Percentiles rank a stretch among this genome's conserved stretches.
Conservation (phyloP, 2,797 vertebrate genomes). For the Podarcis lilfordi region DNA sequence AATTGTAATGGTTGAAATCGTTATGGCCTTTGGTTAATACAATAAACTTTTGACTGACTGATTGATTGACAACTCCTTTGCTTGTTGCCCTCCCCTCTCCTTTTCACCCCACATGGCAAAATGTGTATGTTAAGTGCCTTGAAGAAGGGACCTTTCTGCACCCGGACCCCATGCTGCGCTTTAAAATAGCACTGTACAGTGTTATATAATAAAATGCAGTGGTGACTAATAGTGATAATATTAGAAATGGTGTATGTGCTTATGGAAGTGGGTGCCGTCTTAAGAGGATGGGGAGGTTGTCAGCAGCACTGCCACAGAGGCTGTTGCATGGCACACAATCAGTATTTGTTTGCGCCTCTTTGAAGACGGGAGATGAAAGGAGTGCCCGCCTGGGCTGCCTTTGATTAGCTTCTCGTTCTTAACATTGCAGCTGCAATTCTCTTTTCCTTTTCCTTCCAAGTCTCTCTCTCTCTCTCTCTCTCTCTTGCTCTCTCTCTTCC, state of each 20-base stretch:
- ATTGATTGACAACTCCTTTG: too few relatives aligned
- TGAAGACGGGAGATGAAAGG: conserved; percentile 92
- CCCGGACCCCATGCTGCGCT: background rate
- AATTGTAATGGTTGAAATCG: too few relatives aligned
- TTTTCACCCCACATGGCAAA: background rate
- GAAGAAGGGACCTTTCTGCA: background rate
- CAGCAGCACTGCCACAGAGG: conserved; percentile 53
- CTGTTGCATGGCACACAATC: conserved; percentile 74
- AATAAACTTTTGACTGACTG: too few relatives aligned
- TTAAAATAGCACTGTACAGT: background rate
- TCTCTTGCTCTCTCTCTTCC: background rate
- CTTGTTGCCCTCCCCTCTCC: background rate
- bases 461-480: conserved; percentile 55
- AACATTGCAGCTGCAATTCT: conserved; percentile 84
- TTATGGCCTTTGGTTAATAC: too few relatives aligned
- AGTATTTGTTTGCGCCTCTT: conserved; percentile 92
- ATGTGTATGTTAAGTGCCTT: background rate
- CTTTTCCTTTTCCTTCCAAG: conserved; percentile 68
- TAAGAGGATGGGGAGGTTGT: conserved; percentile 64
- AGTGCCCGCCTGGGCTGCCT: conserved; percentile 85
- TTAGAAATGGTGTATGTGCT: background rate
- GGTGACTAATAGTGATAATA: background rate
- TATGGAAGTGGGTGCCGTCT: conserved; percentile 52
- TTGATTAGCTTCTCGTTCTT: conserved; percentile 94
- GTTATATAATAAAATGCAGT: background rate